These are phyloP conservation scores for Luscinia megarhynchos DNA, from an alignment of 2,797 vertebrate genomes.

Conservation along the genomic window DNA sequence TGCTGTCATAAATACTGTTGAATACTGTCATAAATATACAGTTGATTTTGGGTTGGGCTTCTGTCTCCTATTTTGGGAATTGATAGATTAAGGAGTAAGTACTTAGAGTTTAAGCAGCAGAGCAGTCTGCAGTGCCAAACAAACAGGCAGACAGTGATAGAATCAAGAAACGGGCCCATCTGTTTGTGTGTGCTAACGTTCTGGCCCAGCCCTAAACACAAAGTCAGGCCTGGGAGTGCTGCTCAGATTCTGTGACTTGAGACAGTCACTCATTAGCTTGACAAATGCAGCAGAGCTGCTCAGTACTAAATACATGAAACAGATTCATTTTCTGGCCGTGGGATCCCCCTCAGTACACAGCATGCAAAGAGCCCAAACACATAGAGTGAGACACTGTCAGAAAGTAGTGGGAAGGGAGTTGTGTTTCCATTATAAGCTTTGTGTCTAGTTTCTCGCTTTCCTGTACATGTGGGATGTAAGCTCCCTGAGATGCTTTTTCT, in stretches of 20 bases:
- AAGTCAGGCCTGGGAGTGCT: background rate
- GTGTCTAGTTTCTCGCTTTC: background rate
- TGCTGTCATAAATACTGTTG: background rate
- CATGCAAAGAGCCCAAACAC: background rate
- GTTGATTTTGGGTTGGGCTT: background rate
- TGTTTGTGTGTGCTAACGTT: background rate
- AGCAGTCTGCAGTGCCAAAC: background rate
- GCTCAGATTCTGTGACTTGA: background rate
- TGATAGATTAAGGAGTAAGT: background rate
- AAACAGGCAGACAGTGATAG: background rate
- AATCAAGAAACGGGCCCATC: background rate
- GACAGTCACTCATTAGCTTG: accelerated
- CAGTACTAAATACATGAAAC: accelerated
- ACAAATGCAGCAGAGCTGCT: background rate
- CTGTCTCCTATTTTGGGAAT: conserved; percentile 11
- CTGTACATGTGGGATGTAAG: background rate
- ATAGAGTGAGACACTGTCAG: background rate
- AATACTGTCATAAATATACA: background rate
- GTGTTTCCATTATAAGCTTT: background rate
- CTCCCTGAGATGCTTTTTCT: conserved; percentile 5
- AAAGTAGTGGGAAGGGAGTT: background rate
- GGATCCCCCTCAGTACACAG: background rate
- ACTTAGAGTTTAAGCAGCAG: background rate
- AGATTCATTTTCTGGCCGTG: accelerated
- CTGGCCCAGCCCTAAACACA: background rate